phyloP scores from a whole-genome alignment of 2,888 invertebrate species.

The Dusona sp. region DNA sequence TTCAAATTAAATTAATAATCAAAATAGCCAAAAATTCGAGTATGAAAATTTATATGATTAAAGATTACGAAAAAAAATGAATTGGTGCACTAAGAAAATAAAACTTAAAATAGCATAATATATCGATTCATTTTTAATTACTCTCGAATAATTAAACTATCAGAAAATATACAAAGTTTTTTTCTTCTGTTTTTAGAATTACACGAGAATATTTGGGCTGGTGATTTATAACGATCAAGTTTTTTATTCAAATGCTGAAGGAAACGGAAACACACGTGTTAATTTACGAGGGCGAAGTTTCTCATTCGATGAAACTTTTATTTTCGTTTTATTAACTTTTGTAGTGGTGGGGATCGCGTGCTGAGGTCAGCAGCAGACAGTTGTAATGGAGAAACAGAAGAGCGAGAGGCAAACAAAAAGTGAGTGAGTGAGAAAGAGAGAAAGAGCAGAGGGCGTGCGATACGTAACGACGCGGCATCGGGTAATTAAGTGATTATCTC shows the following conservation, averaged over 20 bases:
- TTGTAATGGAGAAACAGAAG: conserved; percentile 30
- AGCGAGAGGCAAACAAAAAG: conserved; percentile 10
- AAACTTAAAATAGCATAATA: neutral
- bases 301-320: conserved; percentile 53
- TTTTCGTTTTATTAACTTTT: conserved; percentile 69
- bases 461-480: conserved; percentile 66
- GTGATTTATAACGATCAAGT: conserved; percentile 11
- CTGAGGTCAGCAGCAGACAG: conserved; percentile 65
- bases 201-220: conserved; percentile 5
- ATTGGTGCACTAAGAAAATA: neutral
- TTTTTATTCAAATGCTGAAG: conserved; percentile 23
- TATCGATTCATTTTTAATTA: neutral
- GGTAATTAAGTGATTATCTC: conserved; percentile 81
- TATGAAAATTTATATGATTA: neutral
- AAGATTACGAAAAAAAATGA: neutral
- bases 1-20: neutral
- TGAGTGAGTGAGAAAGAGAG: conserved; percentile 11
- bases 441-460: conserved; percentile 44
- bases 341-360: conserved; percentile 73
- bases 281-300: conserved; percentile 61
- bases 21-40: neutral
- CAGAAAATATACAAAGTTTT: neutral
- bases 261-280: conserved; percentile 61
- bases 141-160: neutral
- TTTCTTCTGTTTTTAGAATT: neutral